Conservation (phyloP, 2,113 vertebrate genomes). For the Nothocercus nigrocapillus region DNA sequence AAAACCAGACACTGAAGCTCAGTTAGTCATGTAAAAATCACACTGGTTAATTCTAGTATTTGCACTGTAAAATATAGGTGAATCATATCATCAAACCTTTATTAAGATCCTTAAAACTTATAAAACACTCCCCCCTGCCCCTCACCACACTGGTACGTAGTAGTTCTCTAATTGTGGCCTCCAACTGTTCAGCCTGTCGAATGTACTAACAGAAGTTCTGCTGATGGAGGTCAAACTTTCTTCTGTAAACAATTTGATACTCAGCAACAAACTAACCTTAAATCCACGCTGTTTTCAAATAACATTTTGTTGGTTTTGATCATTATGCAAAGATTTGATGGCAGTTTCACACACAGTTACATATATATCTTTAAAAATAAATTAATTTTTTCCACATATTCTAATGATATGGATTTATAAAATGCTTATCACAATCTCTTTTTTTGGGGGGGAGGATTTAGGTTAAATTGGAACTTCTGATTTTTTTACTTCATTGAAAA, state of each 20-base stretch:
- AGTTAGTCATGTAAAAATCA: background rate
- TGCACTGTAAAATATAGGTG: background rate
- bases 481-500: background rate
- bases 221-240: background rate
- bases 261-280: slow-evolving; percentile 2
- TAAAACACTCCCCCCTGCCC: background rate
- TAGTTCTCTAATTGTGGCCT: background rate
- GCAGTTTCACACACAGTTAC: background rate
- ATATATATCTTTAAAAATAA: background rate
- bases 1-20: background rate
- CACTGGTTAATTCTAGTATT: background rate
- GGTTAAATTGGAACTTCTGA: background rate
- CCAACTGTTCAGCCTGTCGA: background rate
- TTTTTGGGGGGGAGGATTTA: background rate
- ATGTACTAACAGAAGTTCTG: background rate
- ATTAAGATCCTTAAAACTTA: background rate
- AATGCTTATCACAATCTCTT: background rate
- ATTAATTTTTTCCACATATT: background rate
- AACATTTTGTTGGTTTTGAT: background rate
- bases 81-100: background rate
- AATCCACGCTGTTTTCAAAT: background rate
- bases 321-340: background rate
- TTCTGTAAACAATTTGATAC: background rate
- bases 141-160: background rate
- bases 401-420: background rate